Evolutionary conservation across 2,888 invertebrate genomes (phyloP), one percentile per base, ranked within the genome.

Genomic region (Nebria brevicollis): DNA sequence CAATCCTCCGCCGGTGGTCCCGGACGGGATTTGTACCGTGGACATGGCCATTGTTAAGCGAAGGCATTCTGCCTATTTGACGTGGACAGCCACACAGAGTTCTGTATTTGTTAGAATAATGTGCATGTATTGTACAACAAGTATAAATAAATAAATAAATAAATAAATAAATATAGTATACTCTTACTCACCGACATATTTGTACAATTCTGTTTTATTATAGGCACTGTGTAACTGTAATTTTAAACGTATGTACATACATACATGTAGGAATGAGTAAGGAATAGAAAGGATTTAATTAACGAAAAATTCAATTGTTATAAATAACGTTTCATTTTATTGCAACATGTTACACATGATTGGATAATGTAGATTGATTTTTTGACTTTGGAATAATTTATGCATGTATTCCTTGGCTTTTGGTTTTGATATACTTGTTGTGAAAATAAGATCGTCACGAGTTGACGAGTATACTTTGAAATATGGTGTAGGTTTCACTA

Each of bases 291-390:
- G 66, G 25, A 7, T 70, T 5, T 20, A 70, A 26, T 34, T 26
- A 25, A 11, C 25, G 11, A 70, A 25, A 54, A 20, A 20, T 20
- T 20, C 75, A 64, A 25, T 75, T 54, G 86, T 86, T 88, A 87
- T 88, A 89, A 89, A 88, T 88, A 89, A 88, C 88, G 88, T 88
- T 87, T 89, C 88, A 87, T 86, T 88, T 89, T 89, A 89, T 89
- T 89, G 89, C 89, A 89, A 87, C 87, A 86, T 87, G 78, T 87
- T 87, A 89, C 89, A 89, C 89, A 89, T 88, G 87, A 87, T 85
- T 84, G 85, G 83, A 85, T 82, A 84, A 85, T 77, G 77, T 75
- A 77, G 77, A 77, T 65, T 77, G 75, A 77, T 77, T 76, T 54
- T 66, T 82, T 77, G 77, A 83, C 82, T 75, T 81, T 81, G 75